Conservation (phyloP, 2,888 invertebrate species). For the Galerucella pusilla region DNA sequence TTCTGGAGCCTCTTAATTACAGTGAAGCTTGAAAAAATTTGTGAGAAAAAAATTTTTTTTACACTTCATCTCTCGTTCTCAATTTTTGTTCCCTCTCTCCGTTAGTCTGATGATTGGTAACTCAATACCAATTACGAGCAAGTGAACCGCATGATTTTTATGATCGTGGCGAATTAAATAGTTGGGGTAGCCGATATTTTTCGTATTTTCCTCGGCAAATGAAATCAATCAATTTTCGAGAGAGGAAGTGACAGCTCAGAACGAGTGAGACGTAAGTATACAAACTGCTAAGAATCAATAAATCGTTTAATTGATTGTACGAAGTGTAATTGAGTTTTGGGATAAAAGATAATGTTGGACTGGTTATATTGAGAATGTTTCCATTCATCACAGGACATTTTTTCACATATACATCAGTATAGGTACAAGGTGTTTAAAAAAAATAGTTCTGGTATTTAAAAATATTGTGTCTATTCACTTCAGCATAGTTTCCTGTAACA, state of each 20-base stretch:
- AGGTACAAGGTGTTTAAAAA: neutral
- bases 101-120: conserved; percentile 42
- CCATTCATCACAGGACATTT: neutral
- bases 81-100: conserved; percentile 26
- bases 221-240: conserved; percentile 39
- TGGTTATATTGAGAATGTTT: neutral
- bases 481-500: no score
- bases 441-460: no score
- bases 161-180: conserved; percentile 42
- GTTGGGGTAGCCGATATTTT: conserved; percentile 40
- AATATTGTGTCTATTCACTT: no score
- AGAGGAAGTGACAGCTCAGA: conserved; percentile 31
- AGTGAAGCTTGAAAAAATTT: neutral
- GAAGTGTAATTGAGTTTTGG: conserved; percentile 9
- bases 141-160: conserved; percentile 47
- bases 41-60: neutral
- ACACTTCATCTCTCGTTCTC: neutral
- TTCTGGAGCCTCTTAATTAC: no score
- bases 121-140: conserved; percentile 47
- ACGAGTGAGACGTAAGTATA: conserved; percentile 20
- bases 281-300: conserved; percentile 32
- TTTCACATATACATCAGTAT: neutral
- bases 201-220: conserved; percentile 33
- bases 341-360: conserved; percentile 1
- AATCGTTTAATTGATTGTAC: conserved; percentile 29